Base-by-base conservation (phyloP, 2,797 vertebrate species). In the Aselliscus stoliczkanus region DNA sequence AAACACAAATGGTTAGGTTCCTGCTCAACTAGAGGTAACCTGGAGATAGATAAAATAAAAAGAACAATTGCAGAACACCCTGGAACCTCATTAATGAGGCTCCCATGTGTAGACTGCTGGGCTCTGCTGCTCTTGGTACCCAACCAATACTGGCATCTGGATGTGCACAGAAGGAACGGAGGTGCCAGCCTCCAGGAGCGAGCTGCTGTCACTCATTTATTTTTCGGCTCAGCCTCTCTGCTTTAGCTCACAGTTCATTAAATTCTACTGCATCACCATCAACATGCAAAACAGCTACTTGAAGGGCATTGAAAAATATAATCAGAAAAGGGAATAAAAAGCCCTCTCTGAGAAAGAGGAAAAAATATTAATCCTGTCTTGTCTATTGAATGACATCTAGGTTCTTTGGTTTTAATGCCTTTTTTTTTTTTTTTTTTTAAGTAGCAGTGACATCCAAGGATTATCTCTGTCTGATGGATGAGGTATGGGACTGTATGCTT, bases 301-400 rank as follows among this genome's bases (percentile, higher is more conserved):
- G 97, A 96, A 98, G 96, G 97, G 96, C 92, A 97, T 97, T 98
- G 65, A 96, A 97, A 98, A 97, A 97, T 76, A 97, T 88, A 94
- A 98, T 65, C 83, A 93, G 92, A 95, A 80, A 72, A 97, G 67
- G 81, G 96, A 95, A 89, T 65, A 96, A 97, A 96, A 69, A 96
- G 52, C 62, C 72, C 85, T 96, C 15, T 25, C 75, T 37, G 94
- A 69, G 50, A 93, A 92, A 97, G 31, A 10, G 58, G 96, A 94
- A 93, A 95, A 70, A 44, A 95, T 76, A 93, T 93, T 93, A 96
- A 88, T 97, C 88, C 90, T 94, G 88, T 97, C 76, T 83, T 85
- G 82, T 96, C 87, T 88, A 23, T 5, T 95, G 81, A 44, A 62
- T 85, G 95, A 95, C 37, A 95, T 96, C 87, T 93, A 90, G 77